These are phyloP conservation scores for Lymantria monacha DNA, from an alignment of 2,888 invertebrate species.

Conservation along the genomic window DNA sequence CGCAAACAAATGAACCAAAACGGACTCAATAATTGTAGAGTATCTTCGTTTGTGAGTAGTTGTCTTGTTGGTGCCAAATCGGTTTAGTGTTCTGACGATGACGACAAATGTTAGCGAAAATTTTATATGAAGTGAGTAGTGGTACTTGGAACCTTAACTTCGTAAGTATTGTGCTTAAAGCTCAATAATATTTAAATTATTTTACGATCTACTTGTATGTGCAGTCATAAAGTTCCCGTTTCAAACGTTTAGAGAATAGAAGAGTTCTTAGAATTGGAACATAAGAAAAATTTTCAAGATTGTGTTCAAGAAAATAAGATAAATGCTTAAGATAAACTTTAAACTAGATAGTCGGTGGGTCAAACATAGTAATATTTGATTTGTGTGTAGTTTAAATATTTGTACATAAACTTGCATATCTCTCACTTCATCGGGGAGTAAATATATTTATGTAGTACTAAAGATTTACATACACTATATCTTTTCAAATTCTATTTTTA, in stretches of 20 bases:
- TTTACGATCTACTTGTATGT: too few species aligned
- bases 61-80: conserved; percentile 7
- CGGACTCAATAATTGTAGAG: conserved; percentile 4
- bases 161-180: too few species aligned
- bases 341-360: conserved; percentile 36
- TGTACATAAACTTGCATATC: neutral
- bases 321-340: conserved; percentile 65
- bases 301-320: conserved; percentile 72
- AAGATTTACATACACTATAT: conserved; percentile 23
- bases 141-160: too few species aligned
- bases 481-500: conserved; percentile 55
- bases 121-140: neutral
- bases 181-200: too few species aligned
- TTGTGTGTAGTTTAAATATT: conserved; percentile 28
- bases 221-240: too few species aligned
- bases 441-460: neutral
- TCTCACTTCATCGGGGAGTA: neutral
- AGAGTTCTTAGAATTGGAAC: too few species aligned
- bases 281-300: conserved; percentile 41
- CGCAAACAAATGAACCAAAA: conserved; percentile 15
- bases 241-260: too few species aligned
- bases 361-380: conserved; percentile 53
- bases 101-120: conserved; percentile 6
- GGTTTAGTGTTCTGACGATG: neutral
- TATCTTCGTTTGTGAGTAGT: conserved; percentile 2